Percentiles rank a stretch among this genome's conserved stretches.
Conservation (phyloP, 2,888 invertebrate species). For the Pantelozetes paolii region DNA sequence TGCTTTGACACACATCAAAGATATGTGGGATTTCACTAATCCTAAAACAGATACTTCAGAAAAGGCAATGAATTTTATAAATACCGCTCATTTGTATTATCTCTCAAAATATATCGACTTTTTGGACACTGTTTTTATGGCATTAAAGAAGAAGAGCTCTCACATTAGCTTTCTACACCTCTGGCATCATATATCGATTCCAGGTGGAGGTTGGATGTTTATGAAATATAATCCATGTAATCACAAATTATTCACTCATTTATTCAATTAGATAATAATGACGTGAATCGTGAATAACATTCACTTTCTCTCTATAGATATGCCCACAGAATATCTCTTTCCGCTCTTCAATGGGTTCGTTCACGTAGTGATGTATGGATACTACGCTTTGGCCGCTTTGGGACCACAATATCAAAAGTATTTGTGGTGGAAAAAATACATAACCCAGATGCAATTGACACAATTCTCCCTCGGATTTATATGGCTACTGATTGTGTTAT, state of each 20-base stretch:
- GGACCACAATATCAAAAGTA: slow-evolving; percentile 29
- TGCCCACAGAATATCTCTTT: not conserved
- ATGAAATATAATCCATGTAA: slow-evolving; percentile 39
- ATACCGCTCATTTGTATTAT: slow-evolving; percentile 26
- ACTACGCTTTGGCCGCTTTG: slow-evolving; percentile 31
- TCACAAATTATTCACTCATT: too few relatives aligned
- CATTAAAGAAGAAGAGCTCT: slow-evolving; percentile 30
- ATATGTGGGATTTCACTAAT: slow-evolving; percentile 4
- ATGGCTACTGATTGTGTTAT: not conserved
- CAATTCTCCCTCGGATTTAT: slow-evolving; percentile 17
- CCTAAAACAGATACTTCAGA: not conserved
- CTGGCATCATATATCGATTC: slow-evolving; percentile 37
- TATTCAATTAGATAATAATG: too few relatives aligned
- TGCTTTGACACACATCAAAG: slow-evolving; percentile 1
- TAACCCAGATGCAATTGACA: slow-evolving; percentile 20
- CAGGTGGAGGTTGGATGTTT: slow-evolving; percentile 32
- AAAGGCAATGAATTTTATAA: slow-evolving; percentile 16
- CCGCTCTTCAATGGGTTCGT: slow-evolving; percentile 63
- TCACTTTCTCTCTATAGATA: not conserved
- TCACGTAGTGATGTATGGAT: slow-evolving; percentile 36
- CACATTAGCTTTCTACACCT: slow-evolving; percentile 39
- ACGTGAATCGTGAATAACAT: too few relatives aligned
- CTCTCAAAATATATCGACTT: slow-evolving; percentile 34
- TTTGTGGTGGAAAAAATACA: slow-evolving; percentile 6
- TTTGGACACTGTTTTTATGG: slow-evolving; percentile 39